Evolutionary conservation across 2,113 vertebrate genomes (phyloP), one percentile per base, ranked within the genome.

Genomic region (Prunella fulvescens): DNA sequence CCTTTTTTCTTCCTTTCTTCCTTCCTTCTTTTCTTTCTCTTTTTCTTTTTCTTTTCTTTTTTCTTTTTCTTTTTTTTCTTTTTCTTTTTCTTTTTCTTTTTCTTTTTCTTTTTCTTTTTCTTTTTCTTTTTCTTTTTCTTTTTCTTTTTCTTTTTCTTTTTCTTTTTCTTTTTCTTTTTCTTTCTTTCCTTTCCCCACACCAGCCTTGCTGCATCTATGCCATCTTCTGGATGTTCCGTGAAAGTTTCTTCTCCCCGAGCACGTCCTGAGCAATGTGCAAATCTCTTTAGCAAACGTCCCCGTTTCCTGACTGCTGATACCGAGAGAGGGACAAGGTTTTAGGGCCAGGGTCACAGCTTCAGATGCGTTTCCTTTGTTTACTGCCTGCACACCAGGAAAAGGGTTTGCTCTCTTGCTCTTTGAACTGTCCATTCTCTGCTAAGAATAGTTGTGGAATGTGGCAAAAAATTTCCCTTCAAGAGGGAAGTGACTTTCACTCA

Each of bases 141-240:
- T 4, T 3, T 8, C 4, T 8, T 9, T 10, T 9, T 4, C 3
- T 5, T 56, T 33, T 13, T 2, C 6, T 13, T 56, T 19, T 17
- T 7, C 26, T 17, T 10, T 3, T 5, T 5, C 5, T 29, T 19
- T 12, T 10, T 4, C 4, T 28, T 47, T 11, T 15, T 3, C 28
- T 14, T 28, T 44, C 23, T 22, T 3, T 7, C 6, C 40, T 42
- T 88, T 94, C 19, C 61, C 48, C 67, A 29, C 62, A 12, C 23
- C 47, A 90, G 84, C 19, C 83, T 92, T 69, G 79, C 74, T 73
- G 13, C 90, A 42, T 83, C 60, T 87, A 10, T 67, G 94, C 97
- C 96, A 97, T 90, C 97, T 97, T 70, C 97, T 97, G 97, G 96
- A 53, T 40, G 47, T 77, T 92, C 18, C 2, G 48, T 47, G 92